Evolutionary conservation across 2,797 vertebrate species (phyloP), one percentile per base, ranked within the genome.

Genomic region (Gymnodraco acuticeps): DNA sequence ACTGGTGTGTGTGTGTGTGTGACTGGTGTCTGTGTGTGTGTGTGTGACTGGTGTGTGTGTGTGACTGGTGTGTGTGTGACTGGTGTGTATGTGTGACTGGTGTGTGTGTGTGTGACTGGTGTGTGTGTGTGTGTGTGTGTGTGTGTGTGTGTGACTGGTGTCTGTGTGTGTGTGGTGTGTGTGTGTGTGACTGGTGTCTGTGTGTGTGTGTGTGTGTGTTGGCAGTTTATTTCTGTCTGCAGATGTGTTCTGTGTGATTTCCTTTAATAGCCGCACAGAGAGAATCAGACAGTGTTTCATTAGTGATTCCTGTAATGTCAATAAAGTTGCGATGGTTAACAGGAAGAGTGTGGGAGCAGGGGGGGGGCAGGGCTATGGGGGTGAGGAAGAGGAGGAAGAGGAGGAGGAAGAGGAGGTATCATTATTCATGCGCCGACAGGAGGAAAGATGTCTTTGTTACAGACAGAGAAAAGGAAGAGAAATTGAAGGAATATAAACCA

Each of bases 231-330:
- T 84, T 79, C 83, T 81, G 72, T 85, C 48, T 76, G 65, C 58
- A 72, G 62, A 15, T 33, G 53, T 85, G 79, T 83, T 65, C 17
- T 27, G 64, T 48, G 55, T 51, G 65, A 84, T 87, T 86, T 70
- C 77, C 70, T 85, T 83, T 72, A 84, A 88, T 69, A 85, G 87
- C 82, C 71, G 42, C 20, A 67, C 48, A 66, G 75, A 77, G 83
- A 79, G 81, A 63, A 67, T 81, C 91, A 94, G 93, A 93, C 90
- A 33, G 70, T 33, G 87, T 88, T 95, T 95, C 90, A 95, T 95
- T 94, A 93, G 86, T 31, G 82, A 94, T 95, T 95, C 94, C 95
- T 92, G 94, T 95, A 94, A 95, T 78, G 91, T 93, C 93, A 90
- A 93, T 95, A 91, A 84, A 83, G 87, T 90, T 87, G 87, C 72